Base-by-base conservation (phyloP, 2,888 invertebrate genomes). In the Meiosimyza platycephala region DNA sequence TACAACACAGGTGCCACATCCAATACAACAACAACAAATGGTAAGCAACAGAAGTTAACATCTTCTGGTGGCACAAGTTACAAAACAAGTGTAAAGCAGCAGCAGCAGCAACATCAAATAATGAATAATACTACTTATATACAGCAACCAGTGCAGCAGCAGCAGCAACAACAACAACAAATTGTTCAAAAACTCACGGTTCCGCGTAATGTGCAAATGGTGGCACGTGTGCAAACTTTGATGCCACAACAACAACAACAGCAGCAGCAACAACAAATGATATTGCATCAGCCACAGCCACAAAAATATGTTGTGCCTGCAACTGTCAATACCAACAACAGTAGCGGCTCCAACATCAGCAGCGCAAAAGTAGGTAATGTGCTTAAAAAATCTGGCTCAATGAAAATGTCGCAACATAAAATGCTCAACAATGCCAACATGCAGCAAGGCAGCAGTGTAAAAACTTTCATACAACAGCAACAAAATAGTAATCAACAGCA, bases 211-310 rank as follows among this genome's bases (percentile, higher is more conserved):
- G 85, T 78, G 73, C 84, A 84, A 74, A 81, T 86, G 73, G 82
- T 86, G 2, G 81, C 87, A 6, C 81, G 86, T 12, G 80, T 85
- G 11, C 85, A 85, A 60, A 83, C 85, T 0, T 77, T 83, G 72
- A 81, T 84, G 55, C 81, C 81, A 57, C 79, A 55, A 52, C 15
- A 63, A 59, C 48, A 54, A 9, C 73, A 79, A 48, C 55, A 74
- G 40, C 71, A 60, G 74, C 78, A 74, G 40, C 71, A 60, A 74
- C 78, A 48, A 74, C 75, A 7, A 71, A 75, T 64, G 59, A 76
- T 15, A 28, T 76, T 22, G 22, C 76, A 67, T 63, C 71, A 47
- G 13, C 74, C 28, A 54, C 75, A 51, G 22, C 62, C 75, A 22
- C 76, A 78, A 65, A 79, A 79, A 52, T 78, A 76, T 75, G 63